Percentiles rank a stretch among this genome's conserved stretches.
phyloP scores from a whole-genome alignment of 2,888 invertebrate species.

The Torymus texanus region DNA sequence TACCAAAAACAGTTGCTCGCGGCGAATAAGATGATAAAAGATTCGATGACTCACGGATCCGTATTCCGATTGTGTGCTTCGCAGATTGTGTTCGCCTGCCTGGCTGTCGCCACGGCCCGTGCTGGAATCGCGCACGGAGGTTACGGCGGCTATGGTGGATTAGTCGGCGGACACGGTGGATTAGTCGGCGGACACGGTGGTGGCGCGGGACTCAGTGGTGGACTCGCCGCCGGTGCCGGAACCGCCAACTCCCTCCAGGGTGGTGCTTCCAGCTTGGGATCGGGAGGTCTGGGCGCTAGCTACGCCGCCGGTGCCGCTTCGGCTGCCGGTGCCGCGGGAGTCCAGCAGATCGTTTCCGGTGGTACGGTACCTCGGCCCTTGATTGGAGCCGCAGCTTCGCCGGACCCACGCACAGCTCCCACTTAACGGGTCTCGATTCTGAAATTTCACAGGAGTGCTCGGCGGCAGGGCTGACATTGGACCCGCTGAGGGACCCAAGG shows the following conservation, averaged over 20 bases:
- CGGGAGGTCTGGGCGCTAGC: constrained; percentile 73
- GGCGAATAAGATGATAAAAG: too few relatives aligned
- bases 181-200: constrained; percentile 62
- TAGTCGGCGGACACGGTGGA: constrained; percentile 63
- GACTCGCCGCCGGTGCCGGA: constrained; percentile 73
- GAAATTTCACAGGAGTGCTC: constrained; percentile 66
- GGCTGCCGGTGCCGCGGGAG: constrained; percentile 73
- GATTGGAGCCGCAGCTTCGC: not conserved
- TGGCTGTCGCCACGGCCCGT: constrained; percentile 73
- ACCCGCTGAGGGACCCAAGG: constrained; percentile 74
- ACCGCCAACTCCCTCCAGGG: constrained; percentile 73
- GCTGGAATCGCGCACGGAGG: constrained; percentile 73
- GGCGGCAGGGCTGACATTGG: constrained; percentile 74
- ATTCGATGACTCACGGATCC: not conserved
- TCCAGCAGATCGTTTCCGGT: constrained; percentile 74
- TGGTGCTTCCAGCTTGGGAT: constrained; percentile 74
- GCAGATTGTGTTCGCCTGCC: constrained; percentile 74
- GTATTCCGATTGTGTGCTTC: constrained; percentile 13
- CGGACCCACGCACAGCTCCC: not conserved
- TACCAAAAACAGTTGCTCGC: too few relatives aligned
- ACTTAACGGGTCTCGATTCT: not conserved
- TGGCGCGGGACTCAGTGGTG: constrained; percentile 71
- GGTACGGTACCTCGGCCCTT: constrained; percentile 62
- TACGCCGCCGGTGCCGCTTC: constrained; percentile 74
- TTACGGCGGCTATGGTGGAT: constrained; percentile 63